phyloP scores from a whole-genome alignment of 2,888 invertebrate species.

The Hemaris fuciformis region DNA sequence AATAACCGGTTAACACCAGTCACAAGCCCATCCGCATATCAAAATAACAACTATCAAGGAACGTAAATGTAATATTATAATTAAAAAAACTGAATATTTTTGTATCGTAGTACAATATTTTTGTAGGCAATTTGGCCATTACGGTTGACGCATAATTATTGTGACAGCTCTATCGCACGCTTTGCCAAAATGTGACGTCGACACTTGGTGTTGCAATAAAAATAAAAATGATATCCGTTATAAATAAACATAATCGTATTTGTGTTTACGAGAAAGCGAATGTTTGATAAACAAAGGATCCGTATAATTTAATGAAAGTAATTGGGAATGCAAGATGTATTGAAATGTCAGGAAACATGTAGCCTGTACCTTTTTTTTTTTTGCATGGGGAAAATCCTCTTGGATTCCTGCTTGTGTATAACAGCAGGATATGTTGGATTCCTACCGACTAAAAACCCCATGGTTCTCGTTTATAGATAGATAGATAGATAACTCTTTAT shows the following conservation, averaged over 20 bases:
- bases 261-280: not conserved
- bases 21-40: not conserved
- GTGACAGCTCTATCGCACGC: constrained; percentile 17
- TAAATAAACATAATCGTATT: constrained; percentile 2
- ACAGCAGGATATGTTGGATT: too few species aligned
- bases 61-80: not conserved
- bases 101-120: not conserved
- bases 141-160: constrained; percentile 21
- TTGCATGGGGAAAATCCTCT: too few species aligned
- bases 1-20: not conserved
- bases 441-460: too few species aligned
- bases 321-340: not conserved
- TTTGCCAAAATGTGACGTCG: constrained; percentile 19
- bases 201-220: not conserved
- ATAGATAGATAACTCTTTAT: too few species aligned
- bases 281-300: not conserved
- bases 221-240: not conserved
- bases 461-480: too few species aligned
- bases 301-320: not conserved
- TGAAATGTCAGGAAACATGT: too few species aligned
- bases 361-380: too few species aligned
- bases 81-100: not conserved
- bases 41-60: not conserved
- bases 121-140: not conserved
- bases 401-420: too few species aligned